Percentiles rank a stretch among this genome's conserved stretches.
Evolutionary conservation across 2,888 invertebrate genomes (phyloP).

Genomic region (Mythimna lalbum): DNA sequence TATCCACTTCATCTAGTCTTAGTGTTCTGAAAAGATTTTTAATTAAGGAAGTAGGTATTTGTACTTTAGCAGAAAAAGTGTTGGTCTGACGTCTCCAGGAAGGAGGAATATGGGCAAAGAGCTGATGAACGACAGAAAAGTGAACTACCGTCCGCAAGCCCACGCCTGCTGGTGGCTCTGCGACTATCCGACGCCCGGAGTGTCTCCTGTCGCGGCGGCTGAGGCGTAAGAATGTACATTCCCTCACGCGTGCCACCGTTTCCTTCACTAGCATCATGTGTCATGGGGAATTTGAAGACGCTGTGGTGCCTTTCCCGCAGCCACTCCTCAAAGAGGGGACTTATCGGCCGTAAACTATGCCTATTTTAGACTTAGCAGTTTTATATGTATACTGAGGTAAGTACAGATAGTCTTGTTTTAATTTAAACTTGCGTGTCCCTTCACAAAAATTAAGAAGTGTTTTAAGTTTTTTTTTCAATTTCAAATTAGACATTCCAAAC

Average conservation of each 20-base stretch:
- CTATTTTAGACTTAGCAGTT: too few species aligned
- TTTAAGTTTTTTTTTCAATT: not conserved
- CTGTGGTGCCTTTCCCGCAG: too few species aligned
- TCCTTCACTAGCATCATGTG: too few species aligned
- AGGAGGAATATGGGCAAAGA: not conserved
- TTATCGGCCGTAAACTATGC: not conserved
- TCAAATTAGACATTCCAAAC: not conserved
- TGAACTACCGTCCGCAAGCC: too few species aligned
- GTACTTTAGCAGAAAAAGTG: not conserved
- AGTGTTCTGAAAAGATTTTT: conserved; percentile 75
- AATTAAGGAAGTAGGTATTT: conserved; percentile 6
- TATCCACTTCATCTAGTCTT: conserved; percentile 76
- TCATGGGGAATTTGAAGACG: too few species aligned
- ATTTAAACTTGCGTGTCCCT: not conserved
- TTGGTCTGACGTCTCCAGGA: not conserved
- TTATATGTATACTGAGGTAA: not conserved
- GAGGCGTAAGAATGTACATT: too few species aligned
- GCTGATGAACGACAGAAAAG: too few species aligned
- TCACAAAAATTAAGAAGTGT: not conserved
- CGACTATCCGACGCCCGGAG: too few species aligned
- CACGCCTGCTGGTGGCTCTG: too few species aligned
- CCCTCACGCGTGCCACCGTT: too few species aligned
- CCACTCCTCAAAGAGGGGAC: too few species aligned
- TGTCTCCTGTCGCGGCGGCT: too few species aligned
- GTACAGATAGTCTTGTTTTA: not conserved